Base-by-base conservation (phyloP, 2,888 invertebrate species). In the Sinodicranocentrus sp. region DNA sequence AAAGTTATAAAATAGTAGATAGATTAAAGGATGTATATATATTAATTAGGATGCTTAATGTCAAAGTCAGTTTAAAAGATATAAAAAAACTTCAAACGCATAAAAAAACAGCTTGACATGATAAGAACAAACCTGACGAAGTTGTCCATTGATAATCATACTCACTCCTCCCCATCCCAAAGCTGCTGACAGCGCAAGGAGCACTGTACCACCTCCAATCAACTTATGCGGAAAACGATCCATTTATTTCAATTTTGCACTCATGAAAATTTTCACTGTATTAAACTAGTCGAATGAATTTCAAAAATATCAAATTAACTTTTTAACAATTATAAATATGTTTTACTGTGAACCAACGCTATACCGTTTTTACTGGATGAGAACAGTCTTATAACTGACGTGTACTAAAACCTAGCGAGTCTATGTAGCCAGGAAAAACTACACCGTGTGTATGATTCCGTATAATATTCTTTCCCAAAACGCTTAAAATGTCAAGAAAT, bases 111-210 rank as follows among this genome's bases (percentile, higher is more conserved):
- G n/a, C n/a, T n/a, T n/a, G 39, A 39, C 13, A 8, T 39, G 39
- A 39, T 39, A 39, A 39, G 13, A 13, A 39, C 39, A 8, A 39
- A 87, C 88, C 87, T 86, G 86, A 82, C 83, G 85, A 21, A 88
- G 65, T 79, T 88, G 87, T 48, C 88, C 88, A 52, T 82, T 80
- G 26, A 88, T 87, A 73, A 88, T 86, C 84, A 87, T 87, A 23
- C 70, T 83, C 28, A 88, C 77, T 6, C 88, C 88, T 23, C 88
- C 88, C 88, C 88, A 88, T 80, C 88, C 88, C 39, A 88, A 43
- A 1, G 88, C 88, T 19, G 86, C 78, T 0, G 87, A 86, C 15
- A 88, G 43, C 6, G 88, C 88, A 43, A 87, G 65, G 0, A 88
- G 77, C 15, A 82, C 86, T n/a, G 85, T 71, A 21, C 88, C 88